Base-by-base conservation (phyloP, 2,113 vertebrate species). In the Percopsis transmontana region DNA sequence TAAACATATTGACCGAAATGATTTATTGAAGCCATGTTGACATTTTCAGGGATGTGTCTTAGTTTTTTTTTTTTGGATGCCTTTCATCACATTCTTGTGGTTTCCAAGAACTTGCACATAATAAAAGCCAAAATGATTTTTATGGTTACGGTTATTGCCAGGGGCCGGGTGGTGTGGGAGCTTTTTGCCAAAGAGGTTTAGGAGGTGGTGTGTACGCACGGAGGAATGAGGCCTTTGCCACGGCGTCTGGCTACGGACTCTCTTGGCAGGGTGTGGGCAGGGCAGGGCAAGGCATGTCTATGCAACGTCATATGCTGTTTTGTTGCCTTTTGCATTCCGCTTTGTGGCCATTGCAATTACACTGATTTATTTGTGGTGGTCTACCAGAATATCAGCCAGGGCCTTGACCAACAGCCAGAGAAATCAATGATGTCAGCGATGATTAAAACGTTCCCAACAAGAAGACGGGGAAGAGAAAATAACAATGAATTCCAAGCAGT, bases 301-400 rank as follows among this genome's bases (percentile, higher is more conserved):
- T 70, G 66, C 27, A 33, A 66, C 56, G 53, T 74, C 62, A 62
- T 21, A 45, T 62, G 50, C 66, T 52, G 70, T 48, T 53, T 24
- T 56, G 50, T 44, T 65, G 66, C 44, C 42, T 11, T 47, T n/a
- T 41, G 38, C 18, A 9, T 45, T 45, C 23, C 56, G 19, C 14
- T 24, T 24, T 19, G 1, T 19, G 38, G 20, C 14, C 24, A 16
- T 5, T 16, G 54, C 24, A 13, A 1, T 38, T 27, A 3, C 14
- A n/a, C n/a, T 56, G 54, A 39, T 56, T 27, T 27, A 14, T 23
- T 21, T 27, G 16, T 56, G 6, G 15, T 15, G 7, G 7, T 3
- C 3, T 3, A 18, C 15, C n/a, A 18, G 27, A 33, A 7, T n/a
- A 48, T 48, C 45, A 48, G 16, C 15, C 45, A 16, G 45, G 15